Base-by-base conservation (phyloP, 2,888 invertebrate genomes). In the Cosmia trapezina region DNA sequence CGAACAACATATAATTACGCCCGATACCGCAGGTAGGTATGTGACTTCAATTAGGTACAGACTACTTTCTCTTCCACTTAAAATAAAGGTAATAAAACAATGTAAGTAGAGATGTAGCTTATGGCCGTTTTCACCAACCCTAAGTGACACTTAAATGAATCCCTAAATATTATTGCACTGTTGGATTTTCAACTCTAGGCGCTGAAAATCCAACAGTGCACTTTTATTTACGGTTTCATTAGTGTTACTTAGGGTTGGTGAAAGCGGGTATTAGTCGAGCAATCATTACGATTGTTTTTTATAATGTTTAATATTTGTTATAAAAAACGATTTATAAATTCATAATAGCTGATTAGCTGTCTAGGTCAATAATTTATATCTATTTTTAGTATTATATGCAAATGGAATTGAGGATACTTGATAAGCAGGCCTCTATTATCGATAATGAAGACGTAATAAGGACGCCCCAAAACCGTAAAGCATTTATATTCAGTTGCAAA, bases 1-100 rank as follows among this genome's bases (percentile, higher is more conserved):
- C 61, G 57, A 65, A 73, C 70, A 75, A 62, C 61, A 28, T 73
- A 77, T 80, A 83, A 81, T 80, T 72, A 80, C 57, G 49, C 22
- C 61, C 57, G 45, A 71, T 72, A 64, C 51, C 19, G 45, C 68
- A 59, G 19, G 63, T 70, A 67, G 19, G 67, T 75, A 67, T 64
- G 66, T 19, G 73, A 78, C 71, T 80, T 70, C 77, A 83, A 82
- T 85, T 83, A 85, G 57, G 67, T 62, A 59, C 74, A 73, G 9
- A 62, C 78, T 67, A 77, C 84, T 86, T 86, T 86, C 83, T 73
- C 80, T 76, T 75, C 11, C 47, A 80, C 68, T 69, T 73, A 62
- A 62, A 70, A 49, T 47, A 49, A 49, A 74, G 56, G 60, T 45
- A 66, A 73, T 57, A 72, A 76, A 74, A 78, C 65, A 72, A 71